Conservation (phyloP, 2,888 invertebrate genomes). For the Panopea generosa region DNA sequence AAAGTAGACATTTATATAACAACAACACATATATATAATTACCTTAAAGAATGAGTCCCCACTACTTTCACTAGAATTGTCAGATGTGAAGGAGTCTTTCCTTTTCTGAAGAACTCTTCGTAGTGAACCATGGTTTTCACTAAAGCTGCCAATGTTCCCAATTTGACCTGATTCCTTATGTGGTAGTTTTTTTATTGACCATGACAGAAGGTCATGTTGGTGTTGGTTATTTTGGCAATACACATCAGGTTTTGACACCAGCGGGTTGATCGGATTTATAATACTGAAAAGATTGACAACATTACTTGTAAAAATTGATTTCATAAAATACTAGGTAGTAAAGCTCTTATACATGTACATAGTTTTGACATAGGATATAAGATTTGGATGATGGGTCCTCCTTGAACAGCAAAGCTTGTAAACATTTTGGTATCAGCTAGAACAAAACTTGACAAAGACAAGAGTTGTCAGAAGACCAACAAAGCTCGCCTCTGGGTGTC, state of each 20-base stretch:
- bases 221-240: conserved; percentile 21
- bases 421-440: too few species aligned
- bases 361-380: too few species aligned
- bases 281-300: conserved; percentile 30
- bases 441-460: too few species aligned
- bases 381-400: too few species aligned
- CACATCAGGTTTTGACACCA: conserved; percentile 36
- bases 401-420: too few species aligned
- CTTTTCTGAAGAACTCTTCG: conserved; percentile 41
- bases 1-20: too few species aligned
- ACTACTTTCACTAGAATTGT: conserved; percentile 76
- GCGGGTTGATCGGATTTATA: conserved; percentile 15
- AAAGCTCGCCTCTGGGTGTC: too few species aligned
- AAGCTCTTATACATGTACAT: too few species aligned
- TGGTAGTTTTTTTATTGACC: conserved; percentile 54
- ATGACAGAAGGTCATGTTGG: conserved; percentile 44
- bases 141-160: conserved; percentile 15
- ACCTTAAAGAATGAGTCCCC: conserved; percentile 70
- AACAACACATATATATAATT: too few species aligned
- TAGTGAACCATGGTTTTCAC: conserved; percentile 35
- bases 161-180: conserved; percentile 25
- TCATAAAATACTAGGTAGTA: too few species aligned
- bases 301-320: too few species aligned
- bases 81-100: conserved; percentile 73
- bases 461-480: too few species aligned